phyloP scores from a whole-genome alignment of 23 tunicate species.

The Ciona savignyi region DNA sequence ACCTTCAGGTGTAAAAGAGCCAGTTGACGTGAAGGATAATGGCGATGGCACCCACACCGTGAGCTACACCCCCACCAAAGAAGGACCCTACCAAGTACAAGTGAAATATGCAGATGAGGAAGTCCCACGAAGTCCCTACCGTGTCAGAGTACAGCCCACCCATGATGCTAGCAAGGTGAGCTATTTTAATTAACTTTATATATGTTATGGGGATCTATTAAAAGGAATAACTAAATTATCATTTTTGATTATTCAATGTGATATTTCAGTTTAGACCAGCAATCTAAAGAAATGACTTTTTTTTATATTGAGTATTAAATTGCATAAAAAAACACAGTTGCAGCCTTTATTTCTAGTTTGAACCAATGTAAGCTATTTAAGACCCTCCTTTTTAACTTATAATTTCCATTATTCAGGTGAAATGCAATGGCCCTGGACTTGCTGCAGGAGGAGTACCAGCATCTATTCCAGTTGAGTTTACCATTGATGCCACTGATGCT shows the following conservation, averaged over 20 bases:
- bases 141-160: constrained; percentile 86
- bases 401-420: constrained; percentile 34
- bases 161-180: constrained; percentile 96
- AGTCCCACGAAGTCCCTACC: constrained; percentile 70
- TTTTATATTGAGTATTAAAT: too few relatives aligned
- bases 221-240: too few relatives aligned
- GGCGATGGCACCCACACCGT: constrained; percentile 81
- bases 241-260: too few relatives aligned
- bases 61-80: constrained; percentile 72
- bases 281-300: not conserved
- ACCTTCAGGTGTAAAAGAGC: constrained; percentile 75
- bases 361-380: too few relatives aligned
- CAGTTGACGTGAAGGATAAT: constrained; percentile 77
- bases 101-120: constrained; percentile 86
- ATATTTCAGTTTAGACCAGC: not conserved
- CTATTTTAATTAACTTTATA: not conserved
- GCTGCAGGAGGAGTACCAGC: constrained; percentile 62
- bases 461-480: constrained; percentile 87
- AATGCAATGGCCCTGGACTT: constrained; percentile 81
- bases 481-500: constrained; percentile 93
- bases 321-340: too few relatives aligned
- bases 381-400: not conserved
- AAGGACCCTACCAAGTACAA: constrained; percentile 82
- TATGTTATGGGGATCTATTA: too few relatives aligned
- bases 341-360: too few relatives aligned